Base-by-base conservation (phyloP, 2,888 invertebrate species). In the Boloria selene region DNA sequence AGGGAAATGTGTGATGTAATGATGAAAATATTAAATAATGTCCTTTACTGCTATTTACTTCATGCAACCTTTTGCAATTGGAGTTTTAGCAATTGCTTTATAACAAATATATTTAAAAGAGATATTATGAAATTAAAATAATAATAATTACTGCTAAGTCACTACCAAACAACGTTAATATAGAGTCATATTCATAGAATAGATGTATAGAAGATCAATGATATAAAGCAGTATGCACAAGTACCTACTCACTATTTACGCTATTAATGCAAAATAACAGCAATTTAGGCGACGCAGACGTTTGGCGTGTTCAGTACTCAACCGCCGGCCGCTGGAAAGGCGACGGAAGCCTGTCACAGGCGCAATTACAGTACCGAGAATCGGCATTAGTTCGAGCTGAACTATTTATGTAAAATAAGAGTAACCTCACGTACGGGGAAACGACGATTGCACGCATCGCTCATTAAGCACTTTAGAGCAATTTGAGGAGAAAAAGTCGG, bases 391-490 rank as follows among this genome's bases (percentile, higher is more conserved):
- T 90, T 89, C 82, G 83, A 82, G 82, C 81, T 86, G 83, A 90
- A 91, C 92, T 92, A 92, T 92, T 90, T 91, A 90, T 86, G 90
- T 90, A 90, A 90, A 92, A 92, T 87, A 90, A 89, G 90, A 90
- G 84, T 87, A 77, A 84, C 82, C 82, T 86, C 86, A 80, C 80
- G 87, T 91, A 91, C 89, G 88, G 88, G 89, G 91, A 91, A 92
- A 90, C 88, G 84, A 80, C 88, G 84, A 90, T 90, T 85, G 92
- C 92, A 92, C 92, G 92, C 92, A 92, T 90, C 90, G 82, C 90
- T 90, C 89, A 92, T 92, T 92, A 92, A 91, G 92, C 88, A 92
- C 91, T 92, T 91, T 88, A 89, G 87, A 90, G 90, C 89, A 92
- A 92, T 92, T 92, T 92, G 89, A 78, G 80, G 80, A 89, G 90